phyloP scores from a whole-genome alignment of 2,113 vertebrate genomes.

The Gyps fulvus region DNA sequence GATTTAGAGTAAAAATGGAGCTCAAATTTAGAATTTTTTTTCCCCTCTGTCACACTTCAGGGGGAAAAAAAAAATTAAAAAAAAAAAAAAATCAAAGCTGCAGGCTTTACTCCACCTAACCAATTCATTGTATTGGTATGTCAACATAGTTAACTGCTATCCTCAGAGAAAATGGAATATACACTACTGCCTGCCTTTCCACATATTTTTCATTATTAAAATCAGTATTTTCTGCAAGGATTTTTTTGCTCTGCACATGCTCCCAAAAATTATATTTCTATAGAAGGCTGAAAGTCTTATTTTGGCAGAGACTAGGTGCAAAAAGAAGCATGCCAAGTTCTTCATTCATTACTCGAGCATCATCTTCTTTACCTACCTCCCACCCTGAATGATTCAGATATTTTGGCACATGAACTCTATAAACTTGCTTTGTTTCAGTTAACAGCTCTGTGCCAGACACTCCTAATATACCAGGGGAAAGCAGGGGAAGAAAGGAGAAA shows the following conservation, averaged over 20 bases:
- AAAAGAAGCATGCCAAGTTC: neutral
- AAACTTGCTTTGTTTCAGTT: conserved; percentile 28
- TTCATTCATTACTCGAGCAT: conserved; percentile 6
- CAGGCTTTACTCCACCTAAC: neutral
- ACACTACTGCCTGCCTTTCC: neutral
- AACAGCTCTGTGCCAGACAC: conserved; percentile 18
- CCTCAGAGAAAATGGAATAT: neutral
- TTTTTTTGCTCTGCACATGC: neutral
- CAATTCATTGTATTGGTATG: neutral
- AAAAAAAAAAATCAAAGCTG: neutral
- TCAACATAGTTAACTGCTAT: neutral
- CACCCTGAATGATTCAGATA: conserved; percentile 54
- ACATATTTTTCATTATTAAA: neutral
- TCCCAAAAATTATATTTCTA: neutral
- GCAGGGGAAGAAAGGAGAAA: neutral
- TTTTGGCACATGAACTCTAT: conserved; percentile 43
- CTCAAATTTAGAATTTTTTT: neutral
- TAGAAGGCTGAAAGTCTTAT: neutral
- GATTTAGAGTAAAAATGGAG: neutral
- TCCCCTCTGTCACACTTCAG: too few relatives aligned
- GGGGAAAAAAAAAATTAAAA: neutral
- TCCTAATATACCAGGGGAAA: conserved; percentile 2
- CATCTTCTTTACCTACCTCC: conserved; percentile 33
- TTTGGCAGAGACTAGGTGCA: neutral
- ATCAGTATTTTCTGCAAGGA: neutral